These are phyloP conservation scores for Pachycephala philippinensis DNA, from an alignment of 2,113 vertebrate genomes.

Conservation along the genomic window DNA sequence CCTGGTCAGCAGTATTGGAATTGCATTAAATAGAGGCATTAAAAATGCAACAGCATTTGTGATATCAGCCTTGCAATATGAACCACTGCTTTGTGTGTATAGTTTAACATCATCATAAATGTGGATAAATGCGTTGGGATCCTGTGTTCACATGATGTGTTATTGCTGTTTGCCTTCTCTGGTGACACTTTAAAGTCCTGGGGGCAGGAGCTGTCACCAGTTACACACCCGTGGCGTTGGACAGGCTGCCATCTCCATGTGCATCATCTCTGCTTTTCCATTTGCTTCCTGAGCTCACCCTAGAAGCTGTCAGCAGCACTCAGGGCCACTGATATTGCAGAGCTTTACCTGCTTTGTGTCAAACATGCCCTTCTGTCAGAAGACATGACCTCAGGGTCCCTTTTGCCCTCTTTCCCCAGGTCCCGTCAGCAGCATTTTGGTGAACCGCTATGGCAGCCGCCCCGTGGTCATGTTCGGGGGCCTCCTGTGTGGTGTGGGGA, in stretches of 20 bases:
- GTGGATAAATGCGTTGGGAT: not conserved
- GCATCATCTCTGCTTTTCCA: not conserved
- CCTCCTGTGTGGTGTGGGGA: constrained; percentile 73
- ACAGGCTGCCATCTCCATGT: not conserved
- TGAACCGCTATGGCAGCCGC: constrained; percentile 79
- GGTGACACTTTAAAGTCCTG: not conserved
- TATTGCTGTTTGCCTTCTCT: not conserved
- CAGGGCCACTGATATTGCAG: not conserved
- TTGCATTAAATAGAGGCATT: constrained; percentile 30
- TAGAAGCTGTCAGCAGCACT: not conserved
- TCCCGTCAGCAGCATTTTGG: constrained; percentile 78
- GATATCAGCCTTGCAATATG: not conserved
- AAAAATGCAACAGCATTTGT: constrained; percentile 23
- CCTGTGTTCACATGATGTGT: not conserved
- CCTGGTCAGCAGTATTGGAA: constrained; percentile 23
- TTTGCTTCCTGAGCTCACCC: not conserved
- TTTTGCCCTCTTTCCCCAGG: constrained; percentile 51
- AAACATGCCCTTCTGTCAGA: not conserved
- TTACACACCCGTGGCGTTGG: not conserved
- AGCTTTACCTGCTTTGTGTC: not conserved
- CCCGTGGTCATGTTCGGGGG: constrained; percentile 80
- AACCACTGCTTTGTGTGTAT: not conserved
- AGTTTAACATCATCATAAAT: not conserved
- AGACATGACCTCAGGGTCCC: not conserved
- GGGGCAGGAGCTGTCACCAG: not conserved